Base-by-base conservation (phyloP, 2,113 vertebrate species). In the Xenotilapia flavipinnis region DNA sequence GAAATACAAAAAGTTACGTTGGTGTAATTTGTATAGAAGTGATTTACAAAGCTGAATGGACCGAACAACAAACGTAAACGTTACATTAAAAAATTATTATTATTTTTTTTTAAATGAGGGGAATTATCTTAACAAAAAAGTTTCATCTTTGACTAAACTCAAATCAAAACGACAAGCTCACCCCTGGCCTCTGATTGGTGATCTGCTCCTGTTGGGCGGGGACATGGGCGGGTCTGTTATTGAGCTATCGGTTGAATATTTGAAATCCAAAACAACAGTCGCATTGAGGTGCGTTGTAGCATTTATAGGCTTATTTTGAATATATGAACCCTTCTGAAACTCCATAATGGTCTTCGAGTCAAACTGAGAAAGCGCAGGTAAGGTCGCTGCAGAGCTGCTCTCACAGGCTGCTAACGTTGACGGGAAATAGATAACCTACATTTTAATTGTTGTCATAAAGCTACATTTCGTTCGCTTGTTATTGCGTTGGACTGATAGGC, bases 171-270 rank as follows among this genome's bases (percentile, higher is more conserved):
- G 42, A 53, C 56, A 5, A 2, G 60, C 55, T 26, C 53, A 5
- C 3, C 45, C 6, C 1, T 11, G 31, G 28, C 15, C 55, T 65
- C 84, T 92, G 86, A 95, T 96, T 95, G 95, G 95, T 54, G 5
- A 6, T 3, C 47, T 36, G 0, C 2, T 38, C 7, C 0, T 2
- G 15, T 12, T 84, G 87, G 94, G 91, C 88, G 85, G 49, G 13
- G 55, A 2, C 9, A 73, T 6, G 15, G 91, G 91, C 33, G 90
- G 60, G 11, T 3, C 51, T 31, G 5, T 40, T 70, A 83, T 8
- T 23, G 36, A 49, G 36, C 17, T 81, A 88, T 94, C 92, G 90
- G 93, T 94, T 92, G 88, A 80, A 73, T n/a, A 84, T 96, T 94
- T 95, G 58, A 92, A 95, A 89, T 73, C 33, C 26, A 85, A 85